phyloP scores from a whole-genome alignment of 2,888 invertebrate genomes.

The Phytoseiulus persimilis region DNA sequence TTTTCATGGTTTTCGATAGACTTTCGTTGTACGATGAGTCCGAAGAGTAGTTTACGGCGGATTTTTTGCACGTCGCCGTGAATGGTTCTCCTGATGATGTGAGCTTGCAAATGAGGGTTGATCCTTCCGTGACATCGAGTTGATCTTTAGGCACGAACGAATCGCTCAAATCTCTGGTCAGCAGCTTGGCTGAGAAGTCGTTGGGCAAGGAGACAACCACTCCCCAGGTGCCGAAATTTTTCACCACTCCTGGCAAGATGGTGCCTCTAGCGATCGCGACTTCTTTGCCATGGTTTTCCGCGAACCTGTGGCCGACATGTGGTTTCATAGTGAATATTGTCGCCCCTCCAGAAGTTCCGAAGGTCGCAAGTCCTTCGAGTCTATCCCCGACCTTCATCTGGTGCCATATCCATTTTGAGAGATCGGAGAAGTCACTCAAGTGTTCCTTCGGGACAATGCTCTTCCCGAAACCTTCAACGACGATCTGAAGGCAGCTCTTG shows the following conservation, averaged over 20 bases:
- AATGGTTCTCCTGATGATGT: background rate
- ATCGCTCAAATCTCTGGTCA: conserved; percentile 8
- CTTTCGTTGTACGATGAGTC: conserved; percentile 18
- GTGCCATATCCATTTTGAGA: background rate
- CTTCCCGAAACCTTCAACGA: background rate
- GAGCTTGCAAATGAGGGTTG: conserved; percentile 7
- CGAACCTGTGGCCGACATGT: background rate
- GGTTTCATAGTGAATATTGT: conserved; percentile 11
- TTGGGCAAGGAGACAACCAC: background rate
- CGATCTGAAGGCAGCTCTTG: background rate
- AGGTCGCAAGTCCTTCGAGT: background rate
- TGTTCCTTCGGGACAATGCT: background rate
- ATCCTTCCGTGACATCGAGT: background rate
- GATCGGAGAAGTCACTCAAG: conserved; percentile 7
- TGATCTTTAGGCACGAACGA: conserved; percentile 23
- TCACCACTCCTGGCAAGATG: background rate
- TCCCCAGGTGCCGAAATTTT: background rate
- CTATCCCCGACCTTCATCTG: background rate
- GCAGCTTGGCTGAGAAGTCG: background rate
- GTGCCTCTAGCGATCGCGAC: background rate
- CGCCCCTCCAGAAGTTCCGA: background rate
- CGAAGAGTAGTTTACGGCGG: background rate
- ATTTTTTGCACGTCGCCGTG: conserved; percentile 10
- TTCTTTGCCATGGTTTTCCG: background rate
- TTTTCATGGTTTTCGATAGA: background rate